Base-by-base conservation (phyloP, 2,113 vertebrate species). In the Choloepus hoffmanni region DNA sequence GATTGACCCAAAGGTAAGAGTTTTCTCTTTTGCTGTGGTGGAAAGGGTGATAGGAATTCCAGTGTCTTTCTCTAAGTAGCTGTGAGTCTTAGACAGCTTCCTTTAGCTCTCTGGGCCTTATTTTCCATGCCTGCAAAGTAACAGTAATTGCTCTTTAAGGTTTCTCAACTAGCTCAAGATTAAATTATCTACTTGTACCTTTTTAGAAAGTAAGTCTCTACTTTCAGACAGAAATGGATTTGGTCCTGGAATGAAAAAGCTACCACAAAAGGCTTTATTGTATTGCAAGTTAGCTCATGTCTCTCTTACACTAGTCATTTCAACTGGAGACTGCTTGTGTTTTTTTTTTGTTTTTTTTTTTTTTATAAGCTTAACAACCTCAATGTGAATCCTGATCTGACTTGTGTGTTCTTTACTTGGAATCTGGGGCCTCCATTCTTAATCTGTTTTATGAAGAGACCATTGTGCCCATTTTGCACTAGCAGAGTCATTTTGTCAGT, bases 1-100 rank as follows among this genome's bases (percentile, higher is more conserved):
- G 98, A 99, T 99, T 97, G 99, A 99, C 97, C 98, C 99, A 12
- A 99, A 99, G 99, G 99, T 99, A 98, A 98, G 98, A 74, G 36
- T 79, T 88, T 81, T 91, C 68, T 93, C 72, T 97, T 94, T 84
- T 53, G 97, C 93, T 85, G 86, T 96, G 78, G 89, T 96, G 83
- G 90, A 89, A 96, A 97, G 45, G 6, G 19, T 72, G 45, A 13
- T 67, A 93, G 79, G 89, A 95, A 63, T 62, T 62, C 13, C n/a
- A 45, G 7, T 45, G 79, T 73, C 50, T 83, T 33, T 45, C 72
- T 78, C 67, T 81, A 53, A 79, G 7, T 89, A 65, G 65, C 53
- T 81, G 48, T 50, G 60, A 45, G 5, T 70, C 60, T 82, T 70
- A 16, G 30, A 53, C 62, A 92, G 74, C 84, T 76, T 36, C 70